A percentile compares a stretch with the other conserved stretches of the same genome.
These are phyloP conservation scores for Tragopan temminckii DNA, from an alignment of 2,797 vertebrate genomes.

Conservation along the genomic window DNA sequence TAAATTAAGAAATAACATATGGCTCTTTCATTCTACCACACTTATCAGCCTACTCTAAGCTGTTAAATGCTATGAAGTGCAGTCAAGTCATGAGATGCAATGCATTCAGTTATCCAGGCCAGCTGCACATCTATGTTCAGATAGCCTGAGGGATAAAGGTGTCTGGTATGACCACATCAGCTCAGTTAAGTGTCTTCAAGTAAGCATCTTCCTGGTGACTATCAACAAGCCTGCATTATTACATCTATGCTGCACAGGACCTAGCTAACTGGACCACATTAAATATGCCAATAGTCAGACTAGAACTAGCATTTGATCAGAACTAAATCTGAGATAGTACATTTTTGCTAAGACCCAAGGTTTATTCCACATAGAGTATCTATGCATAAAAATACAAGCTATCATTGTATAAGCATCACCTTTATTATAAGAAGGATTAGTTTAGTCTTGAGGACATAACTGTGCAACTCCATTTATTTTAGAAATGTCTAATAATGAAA, in stretches of 20 bases:
- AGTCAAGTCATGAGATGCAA: neutral
- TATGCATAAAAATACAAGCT: neutral
- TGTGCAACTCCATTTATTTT: neutral
- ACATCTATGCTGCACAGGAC: neutral
- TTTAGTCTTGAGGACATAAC: neutral
- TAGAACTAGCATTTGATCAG: neutral
- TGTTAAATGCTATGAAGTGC: neutral
- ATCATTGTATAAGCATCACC: neutral
- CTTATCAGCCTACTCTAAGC: neutral
- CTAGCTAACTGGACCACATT: neutral
- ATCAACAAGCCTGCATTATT: neutral
- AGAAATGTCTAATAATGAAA: neutral
- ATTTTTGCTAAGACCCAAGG: neutral
- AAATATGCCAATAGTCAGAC: neutral
- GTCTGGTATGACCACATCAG: neutral
- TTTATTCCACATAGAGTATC: neutral
- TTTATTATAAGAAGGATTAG: neutral
- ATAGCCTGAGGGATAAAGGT: accelerated
- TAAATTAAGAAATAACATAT: neutral
- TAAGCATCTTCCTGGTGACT: neutral
- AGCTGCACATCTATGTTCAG: neutral
- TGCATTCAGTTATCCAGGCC: neutral
- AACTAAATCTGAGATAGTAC: neutral
- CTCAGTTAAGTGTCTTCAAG: neutral
- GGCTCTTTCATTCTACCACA: neutral